Base-by-base conservation (phyloP, 2,888 invertebrate species). In the Xanthostigma xanthostigma region DNA sequence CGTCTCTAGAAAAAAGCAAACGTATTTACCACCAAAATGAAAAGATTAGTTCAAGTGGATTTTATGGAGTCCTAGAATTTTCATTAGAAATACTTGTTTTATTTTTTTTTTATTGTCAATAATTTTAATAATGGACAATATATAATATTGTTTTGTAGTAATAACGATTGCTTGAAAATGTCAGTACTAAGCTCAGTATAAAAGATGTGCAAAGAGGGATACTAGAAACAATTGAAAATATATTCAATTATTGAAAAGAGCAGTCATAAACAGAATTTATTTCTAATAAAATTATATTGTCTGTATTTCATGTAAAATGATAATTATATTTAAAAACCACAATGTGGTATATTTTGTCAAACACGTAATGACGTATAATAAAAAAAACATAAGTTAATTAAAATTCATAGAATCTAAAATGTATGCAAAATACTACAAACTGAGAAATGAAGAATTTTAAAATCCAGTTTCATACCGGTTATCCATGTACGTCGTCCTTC, bases 401-500 rank as follows among this genome's bases (percentile, higher is more conserved):
- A n/a, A n/a, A n/a, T n/a, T n/a, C n/a, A n/a, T n/a, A n/a, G n/a
- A n/a, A n/a, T 9, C 12, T 14, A 13, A 10, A 39, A 12, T 14
- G 2, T 9, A 39, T 39, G 40, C 2, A 14, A 12, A 39, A 14
- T 39, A 13, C 14, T 39, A 39, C 17, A 27, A 27, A 27, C 6
- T 27, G 27, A 6, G 27, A 27, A 27, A 12, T 36, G 14, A 9
- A 14, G 11, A 44, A 45, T 37, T 34, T 36, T 14, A 2, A 44
- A 40, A 11, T 17, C 12, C 42, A 17, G 36, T 17, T 50, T 60
- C 64, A 65, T 70, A 81, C 81, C 81, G 74, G 57, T 75, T 62
- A 55, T 71, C 73, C 27, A 27, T 27, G 27, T 27, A 27, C 27
- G 27, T 48, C 72, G 70, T 57, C 53, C 64, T 56, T 37, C 63